Conservation (phyloP, 2,888 invertebrate species). For the Muschampia plurimacula region DNA sequence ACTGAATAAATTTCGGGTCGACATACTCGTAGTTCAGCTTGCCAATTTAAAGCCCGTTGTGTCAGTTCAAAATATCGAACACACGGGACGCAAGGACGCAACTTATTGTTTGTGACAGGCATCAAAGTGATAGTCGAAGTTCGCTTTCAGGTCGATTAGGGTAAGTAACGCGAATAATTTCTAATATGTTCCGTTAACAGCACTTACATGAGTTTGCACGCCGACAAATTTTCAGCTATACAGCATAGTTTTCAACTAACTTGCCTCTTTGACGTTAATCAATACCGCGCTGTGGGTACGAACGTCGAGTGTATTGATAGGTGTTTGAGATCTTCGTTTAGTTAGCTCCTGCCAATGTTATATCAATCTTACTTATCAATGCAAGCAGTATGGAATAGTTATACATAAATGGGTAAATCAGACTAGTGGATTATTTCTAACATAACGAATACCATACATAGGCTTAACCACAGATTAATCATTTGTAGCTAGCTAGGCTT, state of each 20-base stretch:
- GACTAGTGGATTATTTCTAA: too few relatives aligned
- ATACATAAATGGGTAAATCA: too few relatives aligned
- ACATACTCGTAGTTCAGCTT: not conserved
- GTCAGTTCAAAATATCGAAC: constrained; percentile 16
- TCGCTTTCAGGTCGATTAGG: constrained; percentile 68
- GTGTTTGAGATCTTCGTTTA: constrained; percentile 38
- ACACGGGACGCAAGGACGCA: constrained; percentile 20
- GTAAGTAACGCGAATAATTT: constrained; percentile 77
- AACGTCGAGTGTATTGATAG: constrained; percentile 5
- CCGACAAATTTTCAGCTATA: constrained; percentile 65
- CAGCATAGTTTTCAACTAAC: constrained; percentile 70
- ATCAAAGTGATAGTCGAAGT: constrained; percentile 73
- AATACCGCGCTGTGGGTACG: constrained; percentile 52
- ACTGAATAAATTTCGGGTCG: constrained; percentile 20
- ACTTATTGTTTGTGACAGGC: constrained; percentile 50
- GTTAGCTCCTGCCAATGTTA: constrained; percentile 5
- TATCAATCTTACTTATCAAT: constrained; percentile 12
- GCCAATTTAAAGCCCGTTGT: constrained; percentile 7
- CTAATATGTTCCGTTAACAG: constrained; percentile 80
- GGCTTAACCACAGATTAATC: too few relatives aligned
- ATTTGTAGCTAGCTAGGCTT: too few relatives aligned
- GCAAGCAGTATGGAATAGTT: not conserved
- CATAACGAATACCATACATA: too few relatives aligned
- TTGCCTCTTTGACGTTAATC: constrained; percentile 68
- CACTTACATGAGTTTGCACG: constrained; percentile 70